Percentiles rank a stretch among this genome's conserved stretches.
These are phyloP conservation scores for Sarotherodon lohbergeri DNA, from an alignment of 2,113 vertebrate species.

Conservation along the genomic window DNA sequence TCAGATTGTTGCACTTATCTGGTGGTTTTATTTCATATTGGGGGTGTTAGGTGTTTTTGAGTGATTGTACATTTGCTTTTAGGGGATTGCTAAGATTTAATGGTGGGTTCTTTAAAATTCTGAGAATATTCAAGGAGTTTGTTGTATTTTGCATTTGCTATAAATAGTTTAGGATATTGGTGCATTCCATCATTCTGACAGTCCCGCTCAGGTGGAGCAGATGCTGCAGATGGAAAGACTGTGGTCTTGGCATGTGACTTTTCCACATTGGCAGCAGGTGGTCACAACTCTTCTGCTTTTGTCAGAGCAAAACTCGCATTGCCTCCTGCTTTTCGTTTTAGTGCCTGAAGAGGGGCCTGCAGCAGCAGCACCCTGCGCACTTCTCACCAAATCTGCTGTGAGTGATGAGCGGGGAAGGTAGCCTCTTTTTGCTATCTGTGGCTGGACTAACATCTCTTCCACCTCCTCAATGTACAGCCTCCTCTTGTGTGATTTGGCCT, in stretches of 20 bases:
- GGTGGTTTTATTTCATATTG: not conserved
- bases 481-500: not conserved
- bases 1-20: not conserved
- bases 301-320: accelerated
- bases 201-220: not conserved
- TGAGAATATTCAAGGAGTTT: not conserved
- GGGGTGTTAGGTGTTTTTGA: not conserved
- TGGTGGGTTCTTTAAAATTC: not conserved
- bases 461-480: not conserved
- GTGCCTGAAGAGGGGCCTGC: not conserved
- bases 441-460: not conserved
- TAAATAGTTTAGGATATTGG: not conserved
- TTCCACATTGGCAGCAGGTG: not conserved
- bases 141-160: not conserved
- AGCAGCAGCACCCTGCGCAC: not conserved
- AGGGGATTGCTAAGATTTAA: not conserved
- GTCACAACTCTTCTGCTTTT: not conserved
- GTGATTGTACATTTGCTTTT: not conserved
- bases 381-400: not conserved
- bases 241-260: not conserved
- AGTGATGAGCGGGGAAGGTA: accelerated
- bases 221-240: not conserved
- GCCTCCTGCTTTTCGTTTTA: accelerated
- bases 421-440: not conserved
- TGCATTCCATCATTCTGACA: not conserved